Base-by-base conservation (phyloP, 2,113 vertebrate genomes). In the Siniperca chuatsi region DNA sequence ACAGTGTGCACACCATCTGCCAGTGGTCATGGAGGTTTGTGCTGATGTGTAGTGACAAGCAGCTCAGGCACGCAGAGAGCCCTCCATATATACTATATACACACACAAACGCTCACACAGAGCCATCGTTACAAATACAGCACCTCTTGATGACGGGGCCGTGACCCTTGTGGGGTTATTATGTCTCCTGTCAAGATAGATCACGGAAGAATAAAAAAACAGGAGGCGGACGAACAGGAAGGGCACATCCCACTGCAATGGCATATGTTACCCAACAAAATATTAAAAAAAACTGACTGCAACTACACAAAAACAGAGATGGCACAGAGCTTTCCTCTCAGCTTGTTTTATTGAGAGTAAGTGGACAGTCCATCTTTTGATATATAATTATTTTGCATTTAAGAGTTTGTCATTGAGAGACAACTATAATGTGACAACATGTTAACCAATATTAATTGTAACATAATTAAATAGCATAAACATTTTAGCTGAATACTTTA, bases 11-110 rank as follows among this genome's bases (percentile, higher is more conserved):
- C 29, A 20, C 79, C 60, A 78, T 86, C 66, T 86, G 88, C 81
- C 79, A 62, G 78, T 62, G 70, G 65, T 86, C 81, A 66, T 52
- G 6, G 54, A 33, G 68, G 64, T 82, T 85, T 79, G 74, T 75
- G 60, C 50, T 87, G 82, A 91, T 89, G 64, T 86, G 67, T 75
- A 79, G 75, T 87, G 86, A 91, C 72, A 90, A 75, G 84, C 67
- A 61, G 40, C 79, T 85, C 60, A 77, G 74, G 78, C 69, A 29
- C 13, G 42, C 78, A 58, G 66, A 37, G 66, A 69, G 15, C 58
- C 46, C 35, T 88, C 81, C 72, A 62, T 33, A 42, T 74, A 85
- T 54, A 57, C 62, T 4, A n/a, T 77, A 68, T 52, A 75, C 37
- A 79, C 64, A 83, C 62, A 68, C 69, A 82, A 25, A 86, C 18